Percentiles rank a stretch among this genome's conserved stretches.
Evolutionary conservation across 2,113 vertebrate species (phyloP).

Genomic region (Pantherophis guttatus): DNA sequence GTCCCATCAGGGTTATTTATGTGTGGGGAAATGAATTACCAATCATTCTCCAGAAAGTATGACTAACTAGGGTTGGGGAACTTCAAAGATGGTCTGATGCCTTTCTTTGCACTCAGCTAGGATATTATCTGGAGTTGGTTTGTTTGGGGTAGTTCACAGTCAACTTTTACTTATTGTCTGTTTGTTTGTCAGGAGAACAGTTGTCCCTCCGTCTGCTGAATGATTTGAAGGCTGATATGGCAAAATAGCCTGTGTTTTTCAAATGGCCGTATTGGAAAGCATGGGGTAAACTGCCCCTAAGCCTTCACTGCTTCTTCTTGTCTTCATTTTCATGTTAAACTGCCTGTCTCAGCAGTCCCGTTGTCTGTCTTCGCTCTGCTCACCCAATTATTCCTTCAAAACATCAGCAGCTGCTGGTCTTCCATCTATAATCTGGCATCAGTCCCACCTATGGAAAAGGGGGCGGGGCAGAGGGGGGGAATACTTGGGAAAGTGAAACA

Average conservation of each 20-base stretch:
- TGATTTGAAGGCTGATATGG: not conserved
- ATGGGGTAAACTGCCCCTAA: not conserved
- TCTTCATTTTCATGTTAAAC: not conserved
- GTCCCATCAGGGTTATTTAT: not conserved
- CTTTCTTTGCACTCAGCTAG: not conserved
- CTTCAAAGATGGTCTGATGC: not conserved
- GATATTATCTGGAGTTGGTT: not conserved
- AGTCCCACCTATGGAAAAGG: no score
- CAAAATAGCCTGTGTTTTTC: not conserved
- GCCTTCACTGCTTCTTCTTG: not conserved
- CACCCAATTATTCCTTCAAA: not conserved
- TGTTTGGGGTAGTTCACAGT: not conserved
- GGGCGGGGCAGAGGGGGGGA: no score
- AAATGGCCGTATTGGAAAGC: not conserved
- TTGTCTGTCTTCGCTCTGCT: not conserved
- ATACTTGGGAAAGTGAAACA: no score
- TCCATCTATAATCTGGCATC: not conserved
- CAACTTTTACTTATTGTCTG: not conserved
- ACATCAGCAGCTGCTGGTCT: not conserved
- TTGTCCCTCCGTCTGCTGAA: not conserved
- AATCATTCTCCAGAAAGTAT: not conserved
- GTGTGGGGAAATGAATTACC: not conserved
- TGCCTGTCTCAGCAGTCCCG: not conserved
- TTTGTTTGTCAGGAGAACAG: not conserved
- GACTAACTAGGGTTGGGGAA: not conserved